These are phyloP conservation scores for Megamerina dolium DNA, from an alignment of 2,888 invertebrate species.

Conservation along the genomic window DNA sequence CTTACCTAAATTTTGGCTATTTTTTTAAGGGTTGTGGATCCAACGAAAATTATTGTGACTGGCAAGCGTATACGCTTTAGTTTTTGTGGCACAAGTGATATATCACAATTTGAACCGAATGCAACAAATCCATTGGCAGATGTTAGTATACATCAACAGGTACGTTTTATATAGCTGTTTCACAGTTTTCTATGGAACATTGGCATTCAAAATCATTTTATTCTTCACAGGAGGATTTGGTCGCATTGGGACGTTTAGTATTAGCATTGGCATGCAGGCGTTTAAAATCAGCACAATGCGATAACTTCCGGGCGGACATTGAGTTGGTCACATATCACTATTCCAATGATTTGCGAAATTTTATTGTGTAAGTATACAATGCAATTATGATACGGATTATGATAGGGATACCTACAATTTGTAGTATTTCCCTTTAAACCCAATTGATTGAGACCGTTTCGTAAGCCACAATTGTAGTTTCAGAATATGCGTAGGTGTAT, in stretches of 20 bases:
- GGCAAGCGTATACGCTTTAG: constrained; percentile 75
- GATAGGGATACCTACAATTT: constrained; percentile 6
- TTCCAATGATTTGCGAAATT: constrained; percentile 88
- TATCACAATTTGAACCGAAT: constrained; percentile 68
- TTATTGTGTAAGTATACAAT: constrained; percentile 77
- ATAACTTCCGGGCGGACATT: constrained; percentile 81
- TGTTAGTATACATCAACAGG: constrained; percentile 66
- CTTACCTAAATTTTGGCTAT: not conserved
- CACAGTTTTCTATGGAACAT: not conserved
- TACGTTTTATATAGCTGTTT: constrained; percentile 23
- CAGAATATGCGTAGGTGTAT: too few relatives aligned
- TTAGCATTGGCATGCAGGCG: constrained; percentile 91
- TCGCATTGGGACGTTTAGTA: constrained; percentile 83
- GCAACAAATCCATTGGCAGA: constrained; percentile 60
- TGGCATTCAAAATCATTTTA: not conserved
- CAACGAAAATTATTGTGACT: constrained; percentile 82
- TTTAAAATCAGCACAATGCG: constrained; percentile 76
- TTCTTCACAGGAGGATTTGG: constrained; percentile 71
- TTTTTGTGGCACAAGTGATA: constrained; percentile 75
- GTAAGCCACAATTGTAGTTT: too few relatives aligned
- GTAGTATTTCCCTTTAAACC: too few relatives aligned
- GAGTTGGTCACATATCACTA: constrained; percentile 86
- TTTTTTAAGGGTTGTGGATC: constrained; percentile 66
- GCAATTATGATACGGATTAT: too few relatives aligned
- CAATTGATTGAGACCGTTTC: too few relatives aligned